Base-by-base conservation (phyloP, 2,888 invertebrate species). In the Schrankia costaestrigalis region DNA sequence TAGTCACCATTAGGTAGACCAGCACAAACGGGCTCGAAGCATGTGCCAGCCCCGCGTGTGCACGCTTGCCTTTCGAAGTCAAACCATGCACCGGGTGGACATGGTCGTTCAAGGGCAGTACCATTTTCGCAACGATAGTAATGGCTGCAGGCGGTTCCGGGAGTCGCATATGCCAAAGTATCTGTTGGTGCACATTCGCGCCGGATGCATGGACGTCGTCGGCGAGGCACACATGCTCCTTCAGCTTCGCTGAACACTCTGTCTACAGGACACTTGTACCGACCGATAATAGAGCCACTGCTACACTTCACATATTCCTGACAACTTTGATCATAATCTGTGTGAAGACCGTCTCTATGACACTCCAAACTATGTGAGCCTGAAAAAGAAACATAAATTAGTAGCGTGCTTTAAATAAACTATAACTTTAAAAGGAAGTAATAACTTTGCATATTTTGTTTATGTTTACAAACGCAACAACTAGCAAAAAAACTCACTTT, bases 1-100 rank as follows among this genome's bases (percentile, higher is more conserved):
- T 90, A 90, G 23, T 78, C 67, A 0, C 91, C 91, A 64, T 91
- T 89, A 1, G 87, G 78, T 22, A 90, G 74, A 1, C 90, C 90
- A 4, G 88, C 82, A 61, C 91, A 91, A 22, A 90, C 78, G 8
- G 90, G 89, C 52, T 91, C 91, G 68, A 89, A 90, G 71, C 91
- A 91, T 12, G 87, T 81, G 28, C 90, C 90, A 54, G 89, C 84
- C 25, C 86, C 85, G 42, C 86, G 79, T 11, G 83, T 83, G 61
- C 90, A 89, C 12, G 85, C 87, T 59, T 90, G 89, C 6, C 78
- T 77, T 40, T 83, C 84, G 30, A 85, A 78, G 59, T 90, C 89
- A 66, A 90, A 91, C 80, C 89, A 88, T 4, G 89, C 81, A 11
- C 89, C 89, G 18, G 81, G 68, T 1, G 89, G 87, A 59, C 91